A percentile compares a stretch with the other conserved stretches of the same genome.
phyloP scores from a whole-genome alignment of 2,113 vertebrate species.

The Neolamprologus fasciatus region DNA sequence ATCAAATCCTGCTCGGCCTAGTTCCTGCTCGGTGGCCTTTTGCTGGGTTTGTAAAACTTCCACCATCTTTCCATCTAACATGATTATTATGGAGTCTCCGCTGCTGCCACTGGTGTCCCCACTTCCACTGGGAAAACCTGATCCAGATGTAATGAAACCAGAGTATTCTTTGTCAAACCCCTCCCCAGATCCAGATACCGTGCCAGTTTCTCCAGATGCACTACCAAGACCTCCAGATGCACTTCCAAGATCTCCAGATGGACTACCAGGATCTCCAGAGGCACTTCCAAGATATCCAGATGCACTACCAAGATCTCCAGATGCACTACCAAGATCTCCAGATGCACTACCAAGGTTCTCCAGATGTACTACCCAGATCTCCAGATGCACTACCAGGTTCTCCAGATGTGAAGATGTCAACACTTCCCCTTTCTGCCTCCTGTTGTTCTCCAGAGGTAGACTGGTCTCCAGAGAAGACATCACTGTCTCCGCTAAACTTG shows the following conservation, averaged over 20 bases:
- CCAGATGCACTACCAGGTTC: slow-evolving; percentile 38
- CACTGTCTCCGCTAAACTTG: slow-evolving; percentile 7
- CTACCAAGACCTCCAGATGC: slow-evolving; percentile 25
- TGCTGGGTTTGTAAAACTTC: slow-evolving; percentile 56
- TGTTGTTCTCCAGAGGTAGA: slow-evolving; percentile 38
- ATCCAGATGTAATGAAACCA: slow-evolving; percentile 63
- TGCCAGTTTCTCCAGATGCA: slow-evolving; percentile 33
- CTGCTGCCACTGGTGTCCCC: slow-evolving; percentile 56
- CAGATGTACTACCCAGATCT: neutral
- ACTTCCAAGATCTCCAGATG: slow-evolving; percentile 20
- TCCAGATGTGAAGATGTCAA: slow-evolving; percentile 16
- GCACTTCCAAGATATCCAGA: slow-evolving; percentile 36
- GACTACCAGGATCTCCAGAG: slow-evolving; percentile 40
- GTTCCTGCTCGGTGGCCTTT: slow-evolving; percentile 65
- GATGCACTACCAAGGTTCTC: neutral
- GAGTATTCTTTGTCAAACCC: neutral
- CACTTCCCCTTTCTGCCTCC: slow-evolving; percentile 43
- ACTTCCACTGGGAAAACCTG: slow-evolving; percentile 16
- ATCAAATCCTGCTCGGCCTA: slow-evolving; percentile 70
- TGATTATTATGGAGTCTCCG: slow-evolving; percentile 61
- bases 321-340: slow-evolving; percentile 23
- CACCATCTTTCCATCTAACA: slow-evolving; percentile 66
- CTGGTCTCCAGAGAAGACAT: slow-evolving; percentile 28
- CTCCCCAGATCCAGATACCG: neutral
- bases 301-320: slow-evolving; percentile 24